phyloP scores from a whole-genome alignment of 2,888 invertebrate genomes.

The Xanthia icteritia region DNA sequence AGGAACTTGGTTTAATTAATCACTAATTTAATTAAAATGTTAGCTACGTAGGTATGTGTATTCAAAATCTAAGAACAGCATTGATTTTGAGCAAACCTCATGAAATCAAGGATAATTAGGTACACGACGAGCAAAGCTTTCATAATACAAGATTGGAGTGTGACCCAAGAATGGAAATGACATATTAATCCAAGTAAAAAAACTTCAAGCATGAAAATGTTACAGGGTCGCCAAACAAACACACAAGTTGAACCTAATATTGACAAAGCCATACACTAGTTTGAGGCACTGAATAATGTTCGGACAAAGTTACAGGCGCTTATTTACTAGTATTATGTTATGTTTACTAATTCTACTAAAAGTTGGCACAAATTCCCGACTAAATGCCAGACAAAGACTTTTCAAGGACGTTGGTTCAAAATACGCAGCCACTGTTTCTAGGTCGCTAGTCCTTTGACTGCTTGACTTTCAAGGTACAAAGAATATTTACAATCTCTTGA shows the following conservation, averaged over 20 bases:
- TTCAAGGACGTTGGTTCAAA: constrained; percentile 25
- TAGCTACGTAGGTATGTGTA: not conserved
- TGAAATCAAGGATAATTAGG: not conserved
- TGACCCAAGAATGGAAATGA: not conserved
- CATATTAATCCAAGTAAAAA: not conserved
- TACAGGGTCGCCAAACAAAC: constrained; percentile 29
- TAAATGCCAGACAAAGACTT: constrained; percentile 28
- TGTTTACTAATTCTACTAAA: constrained; percentile 42
- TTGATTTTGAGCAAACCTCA: not conserved
- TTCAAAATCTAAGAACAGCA: not conserved
- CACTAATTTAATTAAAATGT: not conserved
- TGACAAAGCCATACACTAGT: constrained; percentile 28
- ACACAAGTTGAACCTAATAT: constrained; percentile 19
- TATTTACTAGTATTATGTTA: constrained; percentile 35
- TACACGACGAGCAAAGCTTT: not conserved
- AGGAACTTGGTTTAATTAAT: not conserved
- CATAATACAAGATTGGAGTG: not conserved
- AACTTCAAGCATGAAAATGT: not conserved
- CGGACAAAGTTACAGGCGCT: constrained; percentile 28
- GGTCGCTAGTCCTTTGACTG: constrained; percentile 14
- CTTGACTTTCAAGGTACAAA: constrained; percentile 9
- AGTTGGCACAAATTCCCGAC: constrained; percentile 34
- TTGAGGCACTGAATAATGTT: constrained; percentile 41
- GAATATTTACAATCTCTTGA: constrained; percentile 3
- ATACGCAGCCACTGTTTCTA: constrained; percentile 25